These are phyloP conservation scores for Therioaphis trifolii DNA, from an alignment of 2,888 invertebrate genomes.

Conservation along the genomic window DNA sequence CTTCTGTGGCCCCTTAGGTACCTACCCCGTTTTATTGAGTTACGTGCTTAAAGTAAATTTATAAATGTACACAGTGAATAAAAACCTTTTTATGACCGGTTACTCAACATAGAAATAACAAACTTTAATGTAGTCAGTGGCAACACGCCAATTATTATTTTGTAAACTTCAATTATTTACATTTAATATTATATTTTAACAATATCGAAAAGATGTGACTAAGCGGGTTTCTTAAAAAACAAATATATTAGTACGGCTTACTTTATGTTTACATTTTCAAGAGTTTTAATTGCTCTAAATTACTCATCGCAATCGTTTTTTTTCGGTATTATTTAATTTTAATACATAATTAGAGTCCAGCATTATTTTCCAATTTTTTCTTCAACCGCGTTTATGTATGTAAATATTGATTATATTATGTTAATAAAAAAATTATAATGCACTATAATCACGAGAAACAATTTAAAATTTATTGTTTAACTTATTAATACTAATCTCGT, in stretches of 20 bases:
- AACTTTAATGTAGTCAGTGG: slow-evolving; percentile 43
- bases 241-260: not conserved
- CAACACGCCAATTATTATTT: slow-evolving; percentile 47
- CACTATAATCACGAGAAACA: no score
- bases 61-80: slow-evolving; percentile 13
- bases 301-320: not conserved
- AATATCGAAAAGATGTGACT: not conserved
- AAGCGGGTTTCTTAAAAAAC: not conserved
- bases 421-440: no score
- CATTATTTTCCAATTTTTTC: no score
- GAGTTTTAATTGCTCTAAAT: not conserved
- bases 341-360: no score
- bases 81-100: not conserved
- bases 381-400: no score
- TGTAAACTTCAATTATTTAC: slow-evolving; percentile 13
- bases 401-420: no score
- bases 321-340: no score
- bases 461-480: no score
- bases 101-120: slow-evolving; percentile 23
- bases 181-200: not conserved
- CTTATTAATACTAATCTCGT: no score
- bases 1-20: not conserved
- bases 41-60: slow-evolving; percentile 50
- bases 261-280: not conserved
- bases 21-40: slow-evolving; percentile 35